Base-by-base conservation (phyloP, 2,888 invertebrate genomes). In the Odontothrips loti region DNA sequence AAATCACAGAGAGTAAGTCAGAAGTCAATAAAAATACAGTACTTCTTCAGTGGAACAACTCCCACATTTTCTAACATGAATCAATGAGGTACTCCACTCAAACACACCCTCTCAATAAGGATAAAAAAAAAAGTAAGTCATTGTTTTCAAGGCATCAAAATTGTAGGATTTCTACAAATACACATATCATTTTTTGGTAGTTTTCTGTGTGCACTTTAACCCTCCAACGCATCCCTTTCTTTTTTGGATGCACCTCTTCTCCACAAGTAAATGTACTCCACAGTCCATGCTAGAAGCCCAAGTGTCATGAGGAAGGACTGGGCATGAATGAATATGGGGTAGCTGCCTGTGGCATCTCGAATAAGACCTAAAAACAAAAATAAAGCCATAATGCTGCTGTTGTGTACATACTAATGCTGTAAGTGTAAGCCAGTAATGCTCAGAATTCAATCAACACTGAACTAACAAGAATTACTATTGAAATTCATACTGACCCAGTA, bases 291-390 rank as follows among this genome's bases (percentile, higher is more conserved):
- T 9, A 92, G 82, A 10, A 91, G 91, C 85, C 93, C 93, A 0
- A 92, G 87, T 88, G 92, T 89, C 79, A 94, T 93, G 82, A 93
- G 89, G 10, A 91, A 89, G 82, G 93, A 92, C 86, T 94, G 93
- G 8, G 93, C 91, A 87, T 93, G 93, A 82, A 94, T 91, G 86
- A 93, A 93, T 11, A 90, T 89, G 0, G 93, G 90, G 86, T 91
- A 94, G 85, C 93, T 93, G 80, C 88, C 88, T 8, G 93, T 92
- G 83, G 89, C 88, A 86, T 94, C 94, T 85, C 94, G 89, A 68
- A 94, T 92, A 84, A 91, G 90, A 85, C 93, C 94, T 94, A 88
- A 0, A 89, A 82, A 80, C 79, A n/a, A 80, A 80, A 82, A 80
- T 79, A 20, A 80, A 80, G 79, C n/a, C n/a, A n/a, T n/a, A n/a